These are phyloP conservation scores for Timema podura DNA, from an alignment of 2,888 invertebrate genomes.

Conservation along the genomic window DNA sequence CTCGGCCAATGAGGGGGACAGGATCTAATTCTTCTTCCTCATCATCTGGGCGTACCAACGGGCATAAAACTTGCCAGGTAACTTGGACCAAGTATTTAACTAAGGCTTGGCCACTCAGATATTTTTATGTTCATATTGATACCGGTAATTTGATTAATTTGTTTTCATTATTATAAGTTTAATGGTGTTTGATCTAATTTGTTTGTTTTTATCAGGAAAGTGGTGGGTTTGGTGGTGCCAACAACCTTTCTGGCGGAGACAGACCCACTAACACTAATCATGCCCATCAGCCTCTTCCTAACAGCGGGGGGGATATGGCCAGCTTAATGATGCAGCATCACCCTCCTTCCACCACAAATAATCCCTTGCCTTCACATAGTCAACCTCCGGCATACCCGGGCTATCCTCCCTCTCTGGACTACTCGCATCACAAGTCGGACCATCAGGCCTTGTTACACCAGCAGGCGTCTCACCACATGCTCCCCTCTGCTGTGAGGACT, in stretches of 20 bases:
- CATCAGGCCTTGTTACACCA: not conserved
- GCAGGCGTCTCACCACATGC: conserved; percentile 8
- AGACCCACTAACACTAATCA: too few species aligned
- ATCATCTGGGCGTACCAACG: conserved; percentile 6
- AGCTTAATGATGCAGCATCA: conserved; percentile 25
- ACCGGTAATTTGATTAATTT: too few species aligned
- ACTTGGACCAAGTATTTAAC: not conserved
- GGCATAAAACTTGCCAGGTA: conserved; percentile 22
- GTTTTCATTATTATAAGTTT: too few species aligned
- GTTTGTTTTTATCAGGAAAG: too few species aligned
- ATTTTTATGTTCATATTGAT: too few species aligned
- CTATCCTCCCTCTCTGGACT: conserved; percentile 13
- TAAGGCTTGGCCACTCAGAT: too few species aligned
- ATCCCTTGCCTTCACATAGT: not conserved
- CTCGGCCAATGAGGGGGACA: conserved; percentile 33
- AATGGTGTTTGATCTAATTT: too few species aligned
- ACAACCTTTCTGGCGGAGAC: too few species aligned
- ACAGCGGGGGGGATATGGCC: conserved; percentile 12
- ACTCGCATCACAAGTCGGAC: conserved; percentile 1
- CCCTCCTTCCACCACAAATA: conserved; percentile 6
- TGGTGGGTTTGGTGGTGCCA: too few species aligned
- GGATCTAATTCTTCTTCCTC: conserved; percentile 12
- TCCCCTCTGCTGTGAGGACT: conserved; percentile 16
- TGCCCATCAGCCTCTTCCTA: conserved; percentile 16
- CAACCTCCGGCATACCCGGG: not conserved